Conservation (phyloP, 2,113 vertebrate species). For the Pachycephala philippinensis region DNA sequence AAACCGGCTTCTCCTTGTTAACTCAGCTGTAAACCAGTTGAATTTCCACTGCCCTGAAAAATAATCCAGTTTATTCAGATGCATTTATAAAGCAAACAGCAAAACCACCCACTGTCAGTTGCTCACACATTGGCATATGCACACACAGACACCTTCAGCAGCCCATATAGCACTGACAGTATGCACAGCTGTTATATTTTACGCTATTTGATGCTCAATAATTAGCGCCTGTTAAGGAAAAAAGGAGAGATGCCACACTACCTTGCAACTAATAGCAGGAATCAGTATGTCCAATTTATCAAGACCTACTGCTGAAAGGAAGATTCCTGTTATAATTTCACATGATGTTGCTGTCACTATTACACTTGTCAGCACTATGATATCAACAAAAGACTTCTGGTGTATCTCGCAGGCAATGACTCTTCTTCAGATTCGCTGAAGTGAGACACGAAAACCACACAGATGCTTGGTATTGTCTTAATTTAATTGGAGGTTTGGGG, state of each 20-base stretch:
- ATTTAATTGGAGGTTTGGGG: neutral
- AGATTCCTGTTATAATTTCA: slow-evolving; percentile 73
- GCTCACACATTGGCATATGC: slow-evolving; percentile 70
- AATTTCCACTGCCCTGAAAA: slow-evolving; percentile 34
- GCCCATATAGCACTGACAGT: slow-evolving; percentile 79
- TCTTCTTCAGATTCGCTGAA: neutral
- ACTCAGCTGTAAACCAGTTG: slow-evolving; percentile 25
- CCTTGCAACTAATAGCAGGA: slow-evolving; percentile 66
- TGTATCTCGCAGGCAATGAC: slow-evolving; percentile 39
- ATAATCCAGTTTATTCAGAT: slow-evolving; percentile 43
- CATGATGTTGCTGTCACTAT: slow-evolving; percentile 77
- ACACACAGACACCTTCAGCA: slow-evolving; percentile 72
- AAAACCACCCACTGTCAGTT: slow-evolving; percentile 81
- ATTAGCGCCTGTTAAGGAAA: slow-evolving; percentile 79
- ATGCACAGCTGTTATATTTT: slow-evolving; percentile 82
- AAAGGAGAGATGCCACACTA: slow-evolving; percentile 55
- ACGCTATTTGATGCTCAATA: slow-evolving; percentile 86
- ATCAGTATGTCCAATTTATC: slow-evolving; percentile 63
- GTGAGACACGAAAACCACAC: neutral
- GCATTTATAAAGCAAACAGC: slow-evolving; percentile 57
- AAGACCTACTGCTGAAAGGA: slow-evolving; percentile 65
- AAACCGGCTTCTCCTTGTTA: neutral
- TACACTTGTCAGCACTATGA: slow-evolving; percentile 76
- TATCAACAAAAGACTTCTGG: slow-evolving; percentile 73
- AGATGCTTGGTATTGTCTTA: slow-evolving; percentile 33